Percentiles rank a stretch among this genome's conserved stretches.
Evolutionary conservation across 2,797 vertebrate species (phyloP).

Genomic region (Mus spretus): DNA sequence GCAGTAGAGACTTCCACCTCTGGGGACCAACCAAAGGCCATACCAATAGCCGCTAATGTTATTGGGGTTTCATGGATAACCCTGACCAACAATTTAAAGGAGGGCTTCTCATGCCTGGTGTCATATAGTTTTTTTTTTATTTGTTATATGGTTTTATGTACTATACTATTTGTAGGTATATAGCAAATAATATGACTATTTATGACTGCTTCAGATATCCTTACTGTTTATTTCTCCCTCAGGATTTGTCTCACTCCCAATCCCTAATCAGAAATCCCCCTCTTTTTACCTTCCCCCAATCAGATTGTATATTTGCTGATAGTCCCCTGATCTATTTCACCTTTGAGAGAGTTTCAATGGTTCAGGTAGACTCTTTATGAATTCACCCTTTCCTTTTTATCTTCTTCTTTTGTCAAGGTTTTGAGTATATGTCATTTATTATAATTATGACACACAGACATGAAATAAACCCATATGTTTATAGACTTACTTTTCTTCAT

Average conservation of each 20-base stretch:
- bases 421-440: constrained; percentile 3
- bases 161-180: background rate
- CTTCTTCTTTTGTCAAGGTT: background rate
- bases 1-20: background rate
- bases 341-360: constrained; percentile 4
- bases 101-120: background rate
- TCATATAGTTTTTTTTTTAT: background rate
- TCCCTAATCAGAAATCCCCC: background rate
- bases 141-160: background rate
- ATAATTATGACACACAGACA: background rate
- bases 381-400: background rate
- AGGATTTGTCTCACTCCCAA: background rate
- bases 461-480: background rate
- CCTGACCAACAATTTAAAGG: background rate
- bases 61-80: background rate
- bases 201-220: background rate
- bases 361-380: background rate
- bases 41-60: background rate
- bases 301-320: background rate
- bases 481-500: background rate
- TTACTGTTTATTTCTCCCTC: background rate
- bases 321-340: background rate
- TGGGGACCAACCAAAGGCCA: background rate
- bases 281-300: background rate
- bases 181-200: background rate